Conservation (phyloP, 1,140 invertebrate genomes). For the Pissodes strobi region DNA sequence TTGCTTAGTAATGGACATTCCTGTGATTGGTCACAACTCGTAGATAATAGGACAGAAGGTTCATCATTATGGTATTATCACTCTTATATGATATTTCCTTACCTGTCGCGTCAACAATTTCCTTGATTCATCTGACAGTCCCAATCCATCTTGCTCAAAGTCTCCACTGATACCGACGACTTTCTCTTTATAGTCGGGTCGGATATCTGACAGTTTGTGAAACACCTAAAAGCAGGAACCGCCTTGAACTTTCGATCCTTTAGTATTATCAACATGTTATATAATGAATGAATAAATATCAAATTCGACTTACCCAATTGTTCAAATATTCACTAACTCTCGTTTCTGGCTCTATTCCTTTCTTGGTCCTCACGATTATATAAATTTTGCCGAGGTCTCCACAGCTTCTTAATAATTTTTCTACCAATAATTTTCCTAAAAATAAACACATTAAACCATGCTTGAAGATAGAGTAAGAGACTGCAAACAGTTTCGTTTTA, state of each 20-base stretch:
- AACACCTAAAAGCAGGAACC: conserved; percentile 61
- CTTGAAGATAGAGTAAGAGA: no score
- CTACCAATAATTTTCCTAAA: conserved; percentile 74
- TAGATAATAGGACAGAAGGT: no score
- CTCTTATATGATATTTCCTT: no score
- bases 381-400: conserved; percentile 74
- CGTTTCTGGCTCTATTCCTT: conserved; percentile 67
- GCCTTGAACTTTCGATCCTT: conserved; percentile 52
- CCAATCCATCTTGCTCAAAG: conserved; percentile 67
- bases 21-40: no score
- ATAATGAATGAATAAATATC: no score
- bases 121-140: conserved; percentile 67
- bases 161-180: conserved; percentile 68
- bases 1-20: no score
- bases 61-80: no score
- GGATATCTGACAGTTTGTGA: conserved; percentile 59
- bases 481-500: no score
- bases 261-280: no score
- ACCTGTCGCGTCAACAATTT: no score
- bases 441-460: no score
- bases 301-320: conserved; percentile 66
- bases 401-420: conserved; percentile 81
- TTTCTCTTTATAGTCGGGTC: conserved; percentile 67
- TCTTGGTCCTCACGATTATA: conserved; percentile 77
- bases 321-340: conserved; percentile 68